These are phyloP conservation scores for Tiliqua scincoides DNA, from an alignment of 2,113 vertebrate genomes.

Conservation along the genomic window DNA sequence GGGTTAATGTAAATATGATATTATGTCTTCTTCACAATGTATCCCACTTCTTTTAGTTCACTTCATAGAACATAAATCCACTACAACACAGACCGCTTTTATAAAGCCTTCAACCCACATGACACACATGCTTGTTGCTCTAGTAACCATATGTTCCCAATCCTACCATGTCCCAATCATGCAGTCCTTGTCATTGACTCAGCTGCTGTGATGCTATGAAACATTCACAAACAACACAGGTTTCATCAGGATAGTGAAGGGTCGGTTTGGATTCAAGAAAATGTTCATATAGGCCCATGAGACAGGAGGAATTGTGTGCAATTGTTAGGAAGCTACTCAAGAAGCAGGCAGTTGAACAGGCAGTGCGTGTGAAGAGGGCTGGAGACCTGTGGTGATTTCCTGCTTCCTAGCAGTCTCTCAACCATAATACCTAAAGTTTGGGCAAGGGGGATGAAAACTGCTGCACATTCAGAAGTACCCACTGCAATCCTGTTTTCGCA, in stretches of 20 bases:
- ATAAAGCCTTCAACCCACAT: not conserved
- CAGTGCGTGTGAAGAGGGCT: not conserved
- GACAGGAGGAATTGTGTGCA: not conserved
- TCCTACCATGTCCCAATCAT: not conserved
- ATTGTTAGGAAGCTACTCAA: not conserved
- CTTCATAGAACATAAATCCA: slow-evolving; percentile 21
- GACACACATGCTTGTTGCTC: not conserved
- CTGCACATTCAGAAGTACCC: too few species aligned
- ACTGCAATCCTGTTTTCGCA: too few species aligned
- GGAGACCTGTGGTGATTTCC: too few species aligned
- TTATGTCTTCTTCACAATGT: slow-evolving; percentile 29
- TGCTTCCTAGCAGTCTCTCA: too few species aligned
- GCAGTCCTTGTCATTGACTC: not conserved
- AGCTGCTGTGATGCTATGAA: not conserved
- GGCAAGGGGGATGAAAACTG: too few species aligned
- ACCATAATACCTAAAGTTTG: too few species aligned
- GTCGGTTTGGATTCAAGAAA: not conserved
- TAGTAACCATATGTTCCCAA: not conserved
- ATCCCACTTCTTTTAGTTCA: not conserved
- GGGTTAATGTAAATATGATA: slow-evolving; percentile 15
- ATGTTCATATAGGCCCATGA: not conserved
- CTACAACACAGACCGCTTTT: slow-evolving; percentile 1
- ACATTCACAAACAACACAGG: not conserved
- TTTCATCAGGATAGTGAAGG: not conserved
- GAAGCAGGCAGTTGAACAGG: not conserved